phyloP scores from a whole-genome alignment of 1,140 invertebrate genomes.

The Oncopodura yosiiana region DNA sequence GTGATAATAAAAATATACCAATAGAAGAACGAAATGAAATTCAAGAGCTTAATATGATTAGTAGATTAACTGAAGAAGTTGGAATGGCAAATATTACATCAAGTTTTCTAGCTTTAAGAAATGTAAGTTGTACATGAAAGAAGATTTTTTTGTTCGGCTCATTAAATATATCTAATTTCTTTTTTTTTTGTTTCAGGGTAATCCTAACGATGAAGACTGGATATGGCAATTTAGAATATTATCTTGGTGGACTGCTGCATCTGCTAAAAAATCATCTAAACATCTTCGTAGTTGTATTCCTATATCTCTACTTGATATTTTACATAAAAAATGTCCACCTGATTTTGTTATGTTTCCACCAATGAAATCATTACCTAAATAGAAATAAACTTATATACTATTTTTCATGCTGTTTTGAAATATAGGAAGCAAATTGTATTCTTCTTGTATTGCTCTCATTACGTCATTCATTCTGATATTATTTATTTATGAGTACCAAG shows the following conservation, averaged over 20 bases:
- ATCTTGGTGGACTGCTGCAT: constrained; percentile 13
- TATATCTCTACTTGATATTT: constrained; percentile 4
- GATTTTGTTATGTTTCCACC: background rate
- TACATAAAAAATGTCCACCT: background rate
- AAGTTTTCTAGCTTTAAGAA: constrained; percentile 36
- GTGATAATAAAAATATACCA: too few species aligned
- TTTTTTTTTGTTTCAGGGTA: constrained; percentile 8
- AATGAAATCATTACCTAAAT: too few species aligned
- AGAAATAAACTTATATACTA: too few species aligned
- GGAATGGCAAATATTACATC: constrained; percentile 39
- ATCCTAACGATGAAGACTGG: constrained; percentile 21
- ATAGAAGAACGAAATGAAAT: constrained; percentile 18
- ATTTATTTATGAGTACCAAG: too few species aligned
- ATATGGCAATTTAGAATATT: constrained; percentile 24
- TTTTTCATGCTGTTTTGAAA: too few species aligned
- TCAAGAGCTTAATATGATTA: constrained; percentile 19
- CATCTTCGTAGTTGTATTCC: constrained; percentile 3
- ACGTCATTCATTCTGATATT: too few species aligned
- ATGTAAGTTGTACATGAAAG: constrained; percentile 19
- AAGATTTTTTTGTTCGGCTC: background rate
- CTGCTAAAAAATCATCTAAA: background rate
- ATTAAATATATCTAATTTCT: background rate
- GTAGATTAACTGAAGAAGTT: constrained; percentile 19
- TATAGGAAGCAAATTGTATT: too few species aligned
- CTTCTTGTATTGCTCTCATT: too few species aligned